Percentiles rank a stretch among this genome's conserved stretches.
These are phyloP conservation scores for Ostrea denselamellosa DNA, from an alignment of 1,140 invertebrate species.

Conservation along the genomic window DNA sequence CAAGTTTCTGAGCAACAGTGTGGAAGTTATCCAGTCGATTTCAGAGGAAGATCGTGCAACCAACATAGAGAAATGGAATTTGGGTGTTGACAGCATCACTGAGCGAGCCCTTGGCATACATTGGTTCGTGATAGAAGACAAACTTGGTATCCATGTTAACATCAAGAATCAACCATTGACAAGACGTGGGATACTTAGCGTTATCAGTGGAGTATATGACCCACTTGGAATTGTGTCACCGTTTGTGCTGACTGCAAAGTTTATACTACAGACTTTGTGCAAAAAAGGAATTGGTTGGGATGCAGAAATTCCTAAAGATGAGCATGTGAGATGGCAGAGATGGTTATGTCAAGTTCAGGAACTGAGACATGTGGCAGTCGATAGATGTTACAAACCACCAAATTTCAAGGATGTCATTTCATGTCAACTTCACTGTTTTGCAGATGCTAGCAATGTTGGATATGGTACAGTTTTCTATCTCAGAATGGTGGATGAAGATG, in stretches of 20 bases:
- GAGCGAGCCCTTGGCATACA: slow-evolving; percentile 50
- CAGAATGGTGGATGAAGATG: slow-evolving; percentile 39
- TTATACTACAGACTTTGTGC: slow-evolving; percentile 54
- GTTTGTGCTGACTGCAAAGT: slow-evolving; percentile 49
- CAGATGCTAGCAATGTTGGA: slow-evolving; percentile 56
- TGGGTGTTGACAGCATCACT: neutral
- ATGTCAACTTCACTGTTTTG: slow-evolving; percentile 56
- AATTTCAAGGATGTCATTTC: slow-evolving; percentile 41
- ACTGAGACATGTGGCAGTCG: slow-evolving; percentile 39
- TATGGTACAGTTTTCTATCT: slow-evolving; percentile 59
- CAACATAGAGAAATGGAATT: slow-evolving; percentile 1
- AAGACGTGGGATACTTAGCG: slow-evolving; percentile 54
- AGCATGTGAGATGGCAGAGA: slow-evolving; percentile 44
- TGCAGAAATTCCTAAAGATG: slow-evolving; percentile 40
- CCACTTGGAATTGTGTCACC: slow-evolving; percentile 56
- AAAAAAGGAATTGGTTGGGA: slow-evolving; percentile 48
- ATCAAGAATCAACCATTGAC: slow-evolving; percentile 47
- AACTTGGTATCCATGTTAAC: slow-evolving; percentile 49
- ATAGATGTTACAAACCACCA: slow-evolving; percentile 50
- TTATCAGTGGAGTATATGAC: slow-evolving; percentile 52
- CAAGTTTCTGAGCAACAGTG: too few species aligned
- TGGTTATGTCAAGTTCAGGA: slow-evolving; percentile 43
- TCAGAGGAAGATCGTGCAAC: slow-evolving; percentile 20
- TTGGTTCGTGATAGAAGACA: slow-evolving; percentile 53
- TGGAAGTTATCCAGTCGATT: slow-evolving; percentile 42